Evolutionary conservation across 2,888 invertebrate genomes (phyloP).

Genomic region (Mylabris sibirica): DNA sequence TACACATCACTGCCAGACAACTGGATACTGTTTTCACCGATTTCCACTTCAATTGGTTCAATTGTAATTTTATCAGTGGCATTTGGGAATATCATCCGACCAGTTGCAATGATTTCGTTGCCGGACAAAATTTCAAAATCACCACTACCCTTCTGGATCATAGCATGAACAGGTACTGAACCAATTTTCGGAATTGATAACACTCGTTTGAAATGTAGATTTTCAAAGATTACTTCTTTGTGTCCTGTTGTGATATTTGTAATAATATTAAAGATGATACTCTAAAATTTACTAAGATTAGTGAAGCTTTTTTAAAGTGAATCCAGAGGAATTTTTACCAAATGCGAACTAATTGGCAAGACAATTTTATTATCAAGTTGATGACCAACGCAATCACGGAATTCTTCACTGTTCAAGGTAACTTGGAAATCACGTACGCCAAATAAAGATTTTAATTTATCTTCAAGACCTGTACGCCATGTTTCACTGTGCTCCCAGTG

Average conservation of each 20-base stretch:
- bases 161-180: slow-evolving; percentile 57
- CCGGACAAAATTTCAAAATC: slow-evolving; percentile 61
- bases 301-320: background rate
- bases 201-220: slow-evolving; percentile 54
- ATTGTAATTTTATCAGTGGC: slow-evolving; percentile 66
- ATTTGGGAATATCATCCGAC: slow-evolving; percentile 69
- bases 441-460: slow-evolving; percentile 52
- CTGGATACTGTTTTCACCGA: slow-evolving; percentile 61
- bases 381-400: slow-evolving; percentile 54
- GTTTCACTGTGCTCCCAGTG: slow-evolving; percentile 89
- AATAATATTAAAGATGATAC: slow-evolving; percentile 48
- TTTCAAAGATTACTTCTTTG: slow-evolving; percentile 56
- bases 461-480: slow-evolving; percentile 67
- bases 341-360: slow-evolving; percentile 52
- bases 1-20: slow-evolving; percentile 73
- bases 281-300: slow-evolving; percentile 40
- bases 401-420: slow-evolving; percentile 62
- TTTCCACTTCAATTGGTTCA: slow-evolving; percentile 60
- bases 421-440: slow-evolving; percentile 60
- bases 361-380: slow-evolving; percentile 54
- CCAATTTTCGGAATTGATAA: slow-evolving; percentile 54
- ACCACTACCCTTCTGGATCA: slow-evolving; percentile 59
- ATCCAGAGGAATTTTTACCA: slow-evolving; percentile 45
- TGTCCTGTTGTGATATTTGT: slow-evolving; percentile 45
- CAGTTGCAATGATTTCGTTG: slow-evolving; percentile 74